Evolutionary conservation across 2,113 vertebrate species (phyloP).

Genomic region (Coturnix japonica): DNA sequence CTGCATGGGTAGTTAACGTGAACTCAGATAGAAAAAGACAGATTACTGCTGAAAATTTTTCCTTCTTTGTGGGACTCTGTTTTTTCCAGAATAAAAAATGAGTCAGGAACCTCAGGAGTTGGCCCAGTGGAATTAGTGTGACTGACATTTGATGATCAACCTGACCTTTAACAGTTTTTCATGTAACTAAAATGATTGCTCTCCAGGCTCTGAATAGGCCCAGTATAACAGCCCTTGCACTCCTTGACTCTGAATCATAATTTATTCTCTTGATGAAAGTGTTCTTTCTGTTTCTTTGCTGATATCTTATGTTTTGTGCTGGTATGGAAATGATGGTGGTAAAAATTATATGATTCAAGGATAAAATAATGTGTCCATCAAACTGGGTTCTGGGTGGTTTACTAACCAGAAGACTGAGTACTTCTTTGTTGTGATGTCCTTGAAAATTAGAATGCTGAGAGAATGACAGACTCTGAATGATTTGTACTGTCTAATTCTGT

Average conservation of each 20-base stretch:
- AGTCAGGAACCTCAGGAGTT: background rate
- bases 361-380: background rate
- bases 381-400: background rate
- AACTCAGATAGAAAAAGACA: background rate
- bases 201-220: background rate
- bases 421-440: background rate
- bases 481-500: background rate
- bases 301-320: background rate
- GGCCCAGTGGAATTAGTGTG: background rate
- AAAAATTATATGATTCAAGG: background rate
- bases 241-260: background rate
- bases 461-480: background rate
- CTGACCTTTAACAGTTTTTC: slow-evolving; percentile 35
- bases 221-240: background rate
- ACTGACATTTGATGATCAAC: background rate
- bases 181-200: background rate
- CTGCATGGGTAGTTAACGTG: background rate
- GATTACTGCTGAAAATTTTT: background rate
- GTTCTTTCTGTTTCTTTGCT: background rate
- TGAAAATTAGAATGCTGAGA: background rate
- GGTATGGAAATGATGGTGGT: background rate
- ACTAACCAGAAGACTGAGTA: background rate
- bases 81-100: slow-evolving; percentile 1
- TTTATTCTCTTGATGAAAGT: slow-evolving; percentile 3
- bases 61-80: background rate